Evolutionary conservation across 2,113 vertebrate genomes (phyloP), one percentile per base, ranked within the genome.

Genomic region (Hucho hucho): DNA sequence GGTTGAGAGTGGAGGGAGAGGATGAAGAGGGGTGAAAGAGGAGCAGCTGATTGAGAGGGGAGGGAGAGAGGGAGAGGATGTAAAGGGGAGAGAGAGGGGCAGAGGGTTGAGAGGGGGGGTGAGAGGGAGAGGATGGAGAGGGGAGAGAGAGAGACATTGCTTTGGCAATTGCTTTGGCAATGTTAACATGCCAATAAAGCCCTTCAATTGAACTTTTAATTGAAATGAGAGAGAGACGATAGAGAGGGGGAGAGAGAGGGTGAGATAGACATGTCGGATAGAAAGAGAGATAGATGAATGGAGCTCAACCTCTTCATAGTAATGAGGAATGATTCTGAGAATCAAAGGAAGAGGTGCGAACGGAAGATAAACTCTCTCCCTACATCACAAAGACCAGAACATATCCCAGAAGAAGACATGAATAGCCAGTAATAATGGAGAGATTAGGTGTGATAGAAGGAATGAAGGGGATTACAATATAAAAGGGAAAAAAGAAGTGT

Each of bases 401-500:
- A 37, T 37, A 37, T 37, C 37, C 37, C 6, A 43, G 37, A 43
- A 43, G 37, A 43, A 43, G 37, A 37, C 37, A 37, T 13, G 4
- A 58, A 61, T 12, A 46, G 26, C 32, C 53, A 59, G 20, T 12
- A 28, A 26, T 4, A 13, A 5, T 6, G 2, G 37, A 4, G 6
- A 73, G 72, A 64, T n/a, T 20, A 5, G 26, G 53, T 67, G 56
- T 65, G 43, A 1, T 1, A 70, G 46, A 47, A 63, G 37, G 18
- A n/a, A 66, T 6, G 25, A 20, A 26, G 24, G 18, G 3, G 25
- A 49, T 43, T 26, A 64, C 24, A 73, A 75, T 11, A 76, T 70
- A 16, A 43, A 70, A n/a, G 59, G 49, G 75, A 61, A 71, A 25
- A 18, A 76, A 56, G 37, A 58, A n/a, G 9, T 43, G 37, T 11